Base-by-base conservation (phyloP, 2,113 vertebrate genomes). In the Nicator chloris region DNA sequence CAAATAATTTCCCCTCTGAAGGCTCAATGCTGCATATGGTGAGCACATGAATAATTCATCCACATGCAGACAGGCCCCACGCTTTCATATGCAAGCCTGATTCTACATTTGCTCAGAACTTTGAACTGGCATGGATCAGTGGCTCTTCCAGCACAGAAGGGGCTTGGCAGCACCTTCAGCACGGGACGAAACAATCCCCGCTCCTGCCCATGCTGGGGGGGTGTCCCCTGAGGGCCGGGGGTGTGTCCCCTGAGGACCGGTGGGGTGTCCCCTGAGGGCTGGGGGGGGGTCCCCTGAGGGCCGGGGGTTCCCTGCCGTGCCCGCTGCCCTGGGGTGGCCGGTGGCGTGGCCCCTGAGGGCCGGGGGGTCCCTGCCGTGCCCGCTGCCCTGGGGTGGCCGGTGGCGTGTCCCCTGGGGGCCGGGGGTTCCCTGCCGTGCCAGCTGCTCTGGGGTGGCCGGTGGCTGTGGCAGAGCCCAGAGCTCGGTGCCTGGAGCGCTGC, bases 31-130 rank as follows among this genome's bases (percentile, higher is more conserved):
- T 0, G 17, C 47, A 6, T 65, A 4, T 63, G 80, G 72, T 59
- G 64, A 84, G 82, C 51, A 75, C 44, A 86, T 92, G 88, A 92
- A 91, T 95, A 70, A 94, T 94, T 90, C 91, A 66, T 12, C 13
- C 6, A 0, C 20, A 0, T 49, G 61, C 88, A 45, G 27, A 56
- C 47, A 33, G 71, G 20, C 39, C 64, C 77, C 65, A 49, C 26
- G 12, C 47, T 69, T 86, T 66, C 86, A 60, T 15, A 59, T 56
- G 35, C 61, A 13, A 28, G 44, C n/a, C 85, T 45, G 76, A 42
- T 69, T 69, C 82, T 61, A 20, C 79, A 12, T 75, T 10, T 79
- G 72, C 61, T 65, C 39, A 44, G 16, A 33, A 30, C 72, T 66
- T 54, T 45, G 57, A 72, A 21, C 20, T 57, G 50, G 30, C 13